Percentiles rank a stretch among this genome's conserved stretches.
These are phyloP conservation scores for Bombyx huttoni DNA, from an alignment of 2,888 invertebrate species.

Conservation along the genomic window DNA sequence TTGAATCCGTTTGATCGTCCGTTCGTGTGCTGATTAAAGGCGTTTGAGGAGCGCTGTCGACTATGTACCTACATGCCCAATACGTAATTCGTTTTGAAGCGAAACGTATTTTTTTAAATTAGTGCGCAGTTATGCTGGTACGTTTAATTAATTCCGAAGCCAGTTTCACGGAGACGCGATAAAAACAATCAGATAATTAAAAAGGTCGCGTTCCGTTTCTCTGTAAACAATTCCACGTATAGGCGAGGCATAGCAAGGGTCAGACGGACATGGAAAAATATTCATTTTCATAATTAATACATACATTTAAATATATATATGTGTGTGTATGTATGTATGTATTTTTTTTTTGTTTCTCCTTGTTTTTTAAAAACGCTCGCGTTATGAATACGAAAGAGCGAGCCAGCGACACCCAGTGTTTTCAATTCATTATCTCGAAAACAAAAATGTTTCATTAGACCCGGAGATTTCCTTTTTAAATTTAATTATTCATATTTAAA, in stretches of 20 bases:
- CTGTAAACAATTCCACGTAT: not conserved
- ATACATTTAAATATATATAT: conserved; percentile 31
- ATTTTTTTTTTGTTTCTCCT: conserved; percentile 30
- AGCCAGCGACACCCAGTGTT: conserved; percentile 57
- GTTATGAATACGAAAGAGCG: conserved; percentile 63
- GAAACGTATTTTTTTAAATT: too few species aligned
- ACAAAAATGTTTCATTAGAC: conserved; percentile 69
- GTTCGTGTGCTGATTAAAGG: conserved; percentile 56
- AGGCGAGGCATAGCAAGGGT: not conserved
- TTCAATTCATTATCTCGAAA: conserved; percentile 73
- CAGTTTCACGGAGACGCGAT: not conserved
- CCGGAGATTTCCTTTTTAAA: conserved; percentile 68
- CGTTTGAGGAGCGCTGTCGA: conserved; percentile 15
- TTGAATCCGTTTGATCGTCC: conserved; percentile 47
- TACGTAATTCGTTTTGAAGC: too few species aligned
- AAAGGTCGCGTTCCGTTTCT: not conserved
- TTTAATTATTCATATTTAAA: conserved; percentile 73
- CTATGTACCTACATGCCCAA: too few species aligned
- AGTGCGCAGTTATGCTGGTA: not conserved
- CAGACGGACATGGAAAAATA: not conserved
- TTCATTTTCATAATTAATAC: conserved; percentile 47
- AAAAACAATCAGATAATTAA: not conserved
- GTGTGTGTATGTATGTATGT: too few species aligned
- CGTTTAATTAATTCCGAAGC: not conserved
- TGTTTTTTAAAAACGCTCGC: conserved; percentile 37